Base-by-base conservation (phyloP, 2,797 vertebrate genomes). In the Odontamblyopus rebecca region DNA sequence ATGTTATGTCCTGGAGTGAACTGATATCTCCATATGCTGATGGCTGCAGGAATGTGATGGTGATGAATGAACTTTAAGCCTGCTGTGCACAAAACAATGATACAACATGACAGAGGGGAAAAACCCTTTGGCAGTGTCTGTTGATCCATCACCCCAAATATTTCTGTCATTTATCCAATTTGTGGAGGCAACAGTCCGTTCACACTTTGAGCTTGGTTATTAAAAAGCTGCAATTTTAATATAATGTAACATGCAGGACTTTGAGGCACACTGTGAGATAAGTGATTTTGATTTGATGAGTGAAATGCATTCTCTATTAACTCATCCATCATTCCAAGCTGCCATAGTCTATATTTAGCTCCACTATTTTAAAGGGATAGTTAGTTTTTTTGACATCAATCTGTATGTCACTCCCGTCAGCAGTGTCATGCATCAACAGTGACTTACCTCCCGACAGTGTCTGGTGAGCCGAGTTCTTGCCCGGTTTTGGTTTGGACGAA, bases 41-140 rank as follows among this genome's bases (percentile, higher is more conserved):
- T 13, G 41, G 41, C 12, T 68, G 29, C 15, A 35, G 63, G 60
- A 71, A 57, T 70, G n/a, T 68, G 15, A 48, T 63, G 30, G 27
- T 35, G 60, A 44, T 68, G 7, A 29, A 63, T 66, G 71, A 74
- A 18, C 18, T 71, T 67, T 79, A 72, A 81, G 71, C 63, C 50
- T 19, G 35, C 35, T 38, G 48, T n/a, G 35, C 26, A 70, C 53
- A 70, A 68, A 81, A 72, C 3, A 73, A 78, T 67, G 44, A 71
- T 68, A 61, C 16, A 61, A 65, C 73, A 12, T 38, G 8, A 16
- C 65, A 9, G 66, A 56, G 29, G 6, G 71, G 44, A 59, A 53
- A 72, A 38, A 73, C 48, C n/a, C 1, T 57, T 16, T 53, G 41
- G 7, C 6, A 5, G 51, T 61, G 63, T 60, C 66, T 71, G 32